Base-by-base conservation (phyloP, 2,888 invertebrate species). In the Glyphotaelius pellucidus region DNA sequence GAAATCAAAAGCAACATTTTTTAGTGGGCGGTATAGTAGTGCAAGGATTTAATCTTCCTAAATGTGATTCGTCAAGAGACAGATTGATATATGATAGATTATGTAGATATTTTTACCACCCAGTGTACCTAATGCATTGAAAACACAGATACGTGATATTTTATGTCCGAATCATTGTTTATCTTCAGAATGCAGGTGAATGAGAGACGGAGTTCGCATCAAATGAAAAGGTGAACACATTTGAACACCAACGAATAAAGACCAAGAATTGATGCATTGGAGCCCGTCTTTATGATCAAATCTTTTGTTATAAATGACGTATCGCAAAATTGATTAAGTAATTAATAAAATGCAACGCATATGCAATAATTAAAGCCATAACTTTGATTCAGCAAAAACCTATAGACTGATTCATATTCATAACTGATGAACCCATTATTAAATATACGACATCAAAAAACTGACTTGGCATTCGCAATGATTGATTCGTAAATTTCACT, bases 151-250 rank as follows among this genome's bases (percentile, higher is more conserved):
- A 81, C 30, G 32, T 31, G 81, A 30, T 31, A 81, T 80, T 80
- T 81, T 19, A 81, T 81, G 81, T 7, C 30, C 32, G 81, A 81
- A 32, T 81, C 81, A 81, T 81, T 81, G 81, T 32, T 81, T 32
- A 81, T 81, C 4, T 81, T 32, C 81, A 81, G 81, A 81, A 81
- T 19, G 32, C 81, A 31, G 32, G 81, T 81, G 81, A 32, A 81
- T 32, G 31, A 81, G 81, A 31, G 31, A 31, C 12, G 32, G 19
- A 32, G 81, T 81, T 81, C 31, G 81, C 81, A 81, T 81, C 7
- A 81, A 31, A 81, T 19, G 19, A 32, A 81, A 81, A 81, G 81
- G 81, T 81, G 81, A 81, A 80, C 80, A 30, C 30, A 80, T 80
- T 30, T 5, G 80, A 80, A 81, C 81, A 32, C 67, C 67, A 67